Percentiles rank a stretch among this genome's conserved stretches.
These are phyloP conservation scores for Pluvialis apricaria DNA, from an alignment of 2,113 vertebrate genomes.

Conservation along the genomic window DNA sequence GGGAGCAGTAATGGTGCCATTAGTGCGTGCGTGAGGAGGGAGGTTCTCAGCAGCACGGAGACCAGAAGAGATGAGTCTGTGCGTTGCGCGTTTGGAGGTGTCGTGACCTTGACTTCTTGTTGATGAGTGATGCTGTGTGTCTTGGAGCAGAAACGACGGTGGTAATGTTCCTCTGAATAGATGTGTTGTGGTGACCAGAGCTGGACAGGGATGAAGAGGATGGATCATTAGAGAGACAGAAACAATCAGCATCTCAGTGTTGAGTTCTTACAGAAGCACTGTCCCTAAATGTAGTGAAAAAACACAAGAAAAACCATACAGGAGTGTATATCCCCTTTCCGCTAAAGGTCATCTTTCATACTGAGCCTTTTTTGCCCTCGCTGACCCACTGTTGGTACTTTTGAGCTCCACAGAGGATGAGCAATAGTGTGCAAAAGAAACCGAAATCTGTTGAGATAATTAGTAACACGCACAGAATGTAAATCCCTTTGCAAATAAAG, in stretches of 20 bases:
- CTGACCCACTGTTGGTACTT: neutral
- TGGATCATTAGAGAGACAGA: constrained; percentile 6
- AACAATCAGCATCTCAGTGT: neutral
- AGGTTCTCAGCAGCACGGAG: neutral
- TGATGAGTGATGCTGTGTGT: neutral
- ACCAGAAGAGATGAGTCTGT: neutral
- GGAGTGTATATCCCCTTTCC: neutral
- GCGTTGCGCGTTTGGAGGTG: neutral
- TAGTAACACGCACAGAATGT: accelerated
- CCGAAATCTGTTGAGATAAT: neutral
- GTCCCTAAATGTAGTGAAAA: neutral
- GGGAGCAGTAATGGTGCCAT: constrained; percentile 28
- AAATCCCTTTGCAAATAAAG: neutral
- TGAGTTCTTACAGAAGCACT: neutral
- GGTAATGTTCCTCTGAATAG: constrained; percentile 11
- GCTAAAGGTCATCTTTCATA: neutral
- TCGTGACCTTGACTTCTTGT: neutral
- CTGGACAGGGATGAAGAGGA: neutral
- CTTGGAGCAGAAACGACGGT: neutral
- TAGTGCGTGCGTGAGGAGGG: neutral
- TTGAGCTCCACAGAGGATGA: neutral
- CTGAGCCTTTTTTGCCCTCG: neutral
- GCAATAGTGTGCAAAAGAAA: accelerated
- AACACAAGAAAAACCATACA: neutral
- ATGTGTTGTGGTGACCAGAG: neutral